Percentiles rank a stretch among this genome's conserved stretches.
These are phyloP conservation scores for Arnoldichthys spilopterus DNA, from an alignment of 2,797 vertebrate genomes.

Conservation along the genomic window DNA sequence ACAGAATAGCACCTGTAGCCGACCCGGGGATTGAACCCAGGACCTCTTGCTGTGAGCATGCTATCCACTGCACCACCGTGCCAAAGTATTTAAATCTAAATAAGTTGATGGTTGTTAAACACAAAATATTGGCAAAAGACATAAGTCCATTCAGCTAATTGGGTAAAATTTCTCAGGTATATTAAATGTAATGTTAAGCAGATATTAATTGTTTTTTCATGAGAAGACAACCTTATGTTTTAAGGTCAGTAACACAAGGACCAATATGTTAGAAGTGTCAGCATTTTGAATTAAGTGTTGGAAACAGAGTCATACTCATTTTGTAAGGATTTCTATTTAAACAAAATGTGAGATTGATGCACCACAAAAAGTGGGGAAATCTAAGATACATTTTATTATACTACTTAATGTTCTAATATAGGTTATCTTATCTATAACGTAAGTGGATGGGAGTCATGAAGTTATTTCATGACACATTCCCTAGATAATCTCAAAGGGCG, in stretches of 20 bases:
- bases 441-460: constrained; percentile 4
- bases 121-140: no score
- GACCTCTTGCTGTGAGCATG: no score
- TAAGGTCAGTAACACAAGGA: neutral
- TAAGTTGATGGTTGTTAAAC: no score
- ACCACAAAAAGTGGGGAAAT: neutral
- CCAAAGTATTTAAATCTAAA: no score
- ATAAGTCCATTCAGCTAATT: no score
- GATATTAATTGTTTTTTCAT: neutral
- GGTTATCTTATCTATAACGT: neutral
- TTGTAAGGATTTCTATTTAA: neutral
- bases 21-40: no score
- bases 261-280: neutral
- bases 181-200: neutral
- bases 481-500: neutral
- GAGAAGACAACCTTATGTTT: neutral
- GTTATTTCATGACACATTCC: no score
- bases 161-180: neutral
- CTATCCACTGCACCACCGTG: no score
- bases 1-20: no score
- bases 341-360: neutral
- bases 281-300: neutral
- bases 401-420: neutral
- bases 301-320: neutral
- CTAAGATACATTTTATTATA: neutral